These are phyloP conservation scores for Bothrops jararaca DNA, from an alignment of 2,113 vertebrate genomes.

Conservation along the genomic window DNA sequence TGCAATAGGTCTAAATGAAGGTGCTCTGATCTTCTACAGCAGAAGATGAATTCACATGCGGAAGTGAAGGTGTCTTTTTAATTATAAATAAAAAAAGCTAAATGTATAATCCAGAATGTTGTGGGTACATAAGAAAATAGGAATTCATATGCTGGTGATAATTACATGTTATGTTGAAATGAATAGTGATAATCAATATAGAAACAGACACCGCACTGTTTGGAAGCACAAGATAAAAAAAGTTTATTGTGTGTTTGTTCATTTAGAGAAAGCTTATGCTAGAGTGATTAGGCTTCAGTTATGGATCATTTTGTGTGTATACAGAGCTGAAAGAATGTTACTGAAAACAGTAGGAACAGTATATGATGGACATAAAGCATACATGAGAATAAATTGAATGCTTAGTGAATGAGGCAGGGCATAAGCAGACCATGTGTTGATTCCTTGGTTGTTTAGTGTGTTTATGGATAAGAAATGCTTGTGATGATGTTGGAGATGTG, in stretches of 20 bases:
- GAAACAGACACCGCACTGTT: background rate
- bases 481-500: background rate
- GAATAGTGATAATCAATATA: background rate
- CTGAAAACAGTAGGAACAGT: background rate
- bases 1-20: background rate
- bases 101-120: background rate
- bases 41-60: background rate
- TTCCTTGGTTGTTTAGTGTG: background rate
- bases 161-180: background rate
- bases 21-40: background rate
- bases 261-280: background rate
- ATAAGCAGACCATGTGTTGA: background rate
- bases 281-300: background rate
- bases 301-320: background rate
- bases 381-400: background rate
- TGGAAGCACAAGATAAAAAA: background rate
- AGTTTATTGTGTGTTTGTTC: background rate
- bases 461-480: background rate
- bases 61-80: background rate
- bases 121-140: background rate
- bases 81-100: background rate
- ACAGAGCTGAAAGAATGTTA: background rate
- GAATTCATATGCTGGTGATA: background rate
- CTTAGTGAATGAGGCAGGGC: background rate
- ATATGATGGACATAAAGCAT: background rate